phyloP scores from a whole-genome alignment of 92 coral and sea anemone genomes.

The Chrysogorgia sp. region DNA sequence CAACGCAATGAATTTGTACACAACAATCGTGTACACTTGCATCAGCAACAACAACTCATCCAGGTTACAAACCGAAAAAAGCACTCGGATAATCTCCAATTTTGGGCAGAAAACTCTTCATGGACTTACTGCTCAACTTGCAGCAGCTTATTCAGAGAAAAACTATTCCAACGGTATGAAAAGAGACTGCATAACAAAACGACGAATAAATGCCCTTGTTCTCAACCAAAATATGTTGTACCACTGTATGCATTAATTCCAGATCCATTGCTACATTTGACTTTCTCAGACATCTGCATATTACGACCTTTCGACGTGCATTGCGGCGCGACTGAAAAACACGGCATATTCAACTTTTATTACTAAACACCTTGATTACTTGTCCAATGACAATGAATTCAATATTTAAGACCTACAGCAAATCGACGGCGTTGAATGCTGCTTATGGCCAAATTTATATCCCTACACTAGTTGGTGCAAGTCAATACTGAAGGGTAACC shows the following conservation, averaged over 20 bases:
- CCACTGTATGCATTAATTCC: neutral
- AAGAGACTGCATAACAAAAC: neutral
- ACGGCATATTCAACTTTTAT: neutral
- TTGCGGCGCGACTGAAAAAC: neutral
- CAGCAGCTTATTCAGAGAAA: neutral
- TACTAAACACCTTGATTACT: neutral
- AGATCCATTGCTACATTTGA: neutral
- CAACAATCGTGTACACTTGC: too few relatives aligned
- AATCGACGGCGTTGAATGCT: neutral
- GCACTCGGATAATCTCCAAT: neutral
- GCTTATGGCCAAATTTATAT: conserved; percentile 14
- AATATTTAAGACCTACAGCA: neutral
- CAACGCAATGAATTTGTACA: too few relatives aligned
- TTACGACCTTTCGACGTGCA: neutral
- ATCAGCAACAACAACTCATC: too few relatives aligned
- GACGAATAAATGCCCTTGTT: neutral
- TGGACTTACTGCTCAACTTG: neutral
- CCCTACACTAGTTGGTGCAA: neutral
- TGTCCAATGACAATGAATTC: neutral
- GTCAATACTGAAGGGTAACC: neutral
- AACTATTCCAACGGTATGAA: neutral
- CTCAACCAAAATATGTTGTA: neutral
- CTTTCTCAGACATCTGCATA: neutral
- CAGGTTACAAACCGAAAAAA: too few relatives aligned
- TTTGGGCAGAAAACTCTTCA: neutral